These are phyloP conservation scores for Stegostoma tigrinum DNA, from an alignment of 2,113 vertebrate genomes.

Conservation along the genomic window DNA sequence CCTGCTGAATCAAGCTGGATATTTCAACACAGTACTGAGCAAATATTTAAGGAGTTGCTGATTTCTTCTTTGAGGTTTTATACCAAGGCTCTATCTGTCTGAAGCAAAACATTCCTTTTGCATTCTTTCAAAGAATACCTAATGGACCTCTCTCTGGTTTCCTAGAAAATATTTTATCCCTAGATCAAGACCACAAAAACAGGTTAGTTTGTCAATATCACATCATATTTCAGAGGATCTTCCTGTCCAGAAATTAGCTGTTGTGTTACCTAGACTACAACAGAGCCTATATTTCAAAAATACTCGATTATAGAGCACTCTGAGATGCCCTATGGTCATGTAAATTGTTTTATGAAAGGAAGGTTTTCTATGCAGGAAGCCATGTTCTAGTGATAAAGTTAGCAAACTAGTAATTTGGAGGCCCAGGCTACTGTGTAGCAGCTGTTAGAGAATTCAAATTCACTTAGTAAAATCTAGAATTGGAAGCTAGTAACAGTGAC, in stretches of 20 bases:
- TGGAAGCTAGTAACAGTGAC: too few species aligned
- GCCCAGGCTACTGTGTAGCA: too few species aligned
- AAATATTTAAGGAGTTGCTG: not conserved
- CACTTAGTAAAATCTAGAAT: too few species aligned
- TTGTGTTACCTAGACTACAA: not conserved
- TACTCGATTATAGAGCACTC: not conserved
- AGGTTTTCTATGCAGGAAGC: not conserved
- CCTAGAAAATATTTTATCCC: not conserved
- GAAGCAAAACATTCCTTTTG: not conserved
- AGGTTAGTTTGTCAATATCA: not conserved
- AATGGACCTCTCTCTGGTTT: not conserved
- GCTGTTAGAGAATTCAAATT: too few species aligned
- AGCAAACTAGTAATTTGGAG: too few species aligned
- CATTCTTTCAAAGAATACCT: not conserved
- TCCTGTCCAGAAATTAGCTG: not conserved
- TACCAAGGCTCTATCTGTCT: not conserved
- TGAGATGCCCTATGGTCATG: not conserved
- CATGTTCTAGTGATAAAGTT: too few species aligned
- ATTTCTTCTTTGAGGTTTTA: not conserved
- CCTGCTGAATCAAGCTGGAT: not conserved
- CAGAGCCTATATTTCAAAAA: not conserved
- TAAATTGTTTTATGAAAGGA: not conserved
- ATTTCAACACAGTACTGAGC: not conserved
- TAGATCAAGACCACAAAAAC: not conserved
- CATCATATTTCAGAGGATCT: not conserved